phyloP scores from a whole-genome alignment of 2,113 vertebrate genomes.

The Petrocephalus zakoni region DNA sequence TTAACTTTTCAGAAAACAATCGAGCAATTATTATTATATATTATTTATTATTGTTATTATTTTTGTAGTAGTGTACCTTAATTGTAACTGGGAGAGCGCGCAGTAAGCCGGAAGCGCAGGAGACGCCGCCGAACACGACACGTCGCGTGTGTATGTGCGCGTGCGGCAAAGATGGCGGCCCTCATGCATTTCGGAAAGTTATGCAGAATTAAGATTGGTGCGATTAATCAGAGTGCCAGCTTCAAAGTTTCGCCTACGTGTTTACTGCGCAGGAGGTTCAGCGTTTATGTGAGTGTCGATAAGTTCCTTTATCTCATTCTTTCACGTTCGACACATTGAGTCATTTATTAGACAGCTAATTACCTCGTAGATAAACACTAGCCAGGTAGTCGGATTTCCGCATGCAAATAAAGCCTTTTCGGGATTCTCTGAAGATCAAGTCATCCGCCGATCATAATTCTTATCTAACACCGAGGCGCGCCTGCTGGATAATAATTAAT shows the following conservation, averaged over 20 bases:
- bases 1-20: background rate
- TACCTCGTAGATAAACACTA: background rate
- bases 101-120: background rate
- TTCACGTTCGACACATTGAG: background rate
- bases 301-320: background rate
- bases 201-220: conserved; percentile 44
- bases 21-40: too few species aligned
- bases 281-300: background rate
- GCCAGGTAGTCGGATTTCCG: background rate
- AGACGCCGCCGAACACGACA: background rate
- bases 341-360: background rate
- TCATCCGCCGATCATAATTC: background rate
- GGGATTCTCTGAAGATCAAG: background rate
- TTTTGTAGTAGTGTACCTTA: background rate
- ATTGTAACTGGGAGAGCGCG: background rate
- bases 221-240: conserved; percentile 38
- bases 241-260: conserved; percentile 23
- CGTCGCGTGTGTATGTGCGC: background rate
- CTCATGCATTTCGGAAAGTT: conserved; percentile 47
- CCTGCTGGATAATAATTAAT: background rate
- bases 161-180: conserved; percentile 44
- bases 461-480: background rate
- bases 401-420: background rate
- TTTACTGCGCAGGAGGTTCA: background rate
- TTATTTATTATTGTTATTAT: too few species aligned